Conservation (phyloP, 2,888 invertebrate genomes). For the Actias luna region DNA sequence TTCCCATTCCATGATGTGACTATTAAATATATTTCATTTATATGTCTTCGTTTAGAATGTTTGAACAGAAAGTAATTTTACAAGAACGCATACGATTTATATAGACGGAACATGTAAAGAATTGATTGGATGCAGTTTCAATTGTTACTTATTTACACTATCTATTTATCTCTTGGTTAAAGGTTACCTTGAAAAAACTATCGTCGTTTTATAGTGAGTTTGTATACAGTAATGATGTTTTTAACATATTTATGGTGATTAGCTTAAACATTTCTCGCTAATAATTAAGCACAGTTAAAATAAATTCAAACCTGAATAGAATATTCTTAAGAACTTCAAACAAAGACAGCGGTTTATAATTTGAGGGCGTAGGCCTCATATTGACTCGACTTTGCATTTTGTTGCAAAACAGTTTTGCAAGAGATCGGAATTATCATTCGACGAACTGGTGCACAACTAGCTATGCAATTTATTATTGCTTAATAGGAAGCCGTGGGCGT, state of each 20-base stretch:
- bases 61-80: too few relatives aligned
- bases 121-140: neutral
- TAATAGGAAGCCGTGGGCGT: constrained; percentile 65
- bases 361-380: constrained; percentile 73
- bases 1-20: neutral
- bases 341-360: constrained; percentile 64
- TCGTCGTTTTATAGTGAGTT: neutral
- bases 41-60: too few relatives aligned
- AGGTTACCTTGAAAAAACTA: neutral
- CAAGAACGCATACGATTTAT: too few relatives aligned
- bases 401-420: constrained; percentile 74
- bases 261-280: neutral
- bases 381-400: constrained; percentile 68
- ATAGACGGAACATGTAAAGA: neutral
- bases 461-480: constrained; percentile 57
- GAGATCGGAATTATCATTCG: constrained; percentile 77
- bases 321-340: constrained; percentile 51
- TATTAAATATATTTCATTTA: neutral
- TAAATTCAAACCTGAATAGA: constrained; percentile 28
- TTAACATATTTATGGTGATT: too few relatives aligned
- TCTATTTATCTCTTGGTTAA: neutral
- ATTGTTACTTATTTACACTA: neutral
- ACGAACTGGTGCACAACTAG: constrained; percentile 77
- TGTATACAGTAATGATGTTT: neutral
- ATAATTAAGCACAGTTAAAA: neutral